Base-by-base conservation (phyloP, 2,113 vertebrate genomes). In the Sardina pilchardus region DNA sequence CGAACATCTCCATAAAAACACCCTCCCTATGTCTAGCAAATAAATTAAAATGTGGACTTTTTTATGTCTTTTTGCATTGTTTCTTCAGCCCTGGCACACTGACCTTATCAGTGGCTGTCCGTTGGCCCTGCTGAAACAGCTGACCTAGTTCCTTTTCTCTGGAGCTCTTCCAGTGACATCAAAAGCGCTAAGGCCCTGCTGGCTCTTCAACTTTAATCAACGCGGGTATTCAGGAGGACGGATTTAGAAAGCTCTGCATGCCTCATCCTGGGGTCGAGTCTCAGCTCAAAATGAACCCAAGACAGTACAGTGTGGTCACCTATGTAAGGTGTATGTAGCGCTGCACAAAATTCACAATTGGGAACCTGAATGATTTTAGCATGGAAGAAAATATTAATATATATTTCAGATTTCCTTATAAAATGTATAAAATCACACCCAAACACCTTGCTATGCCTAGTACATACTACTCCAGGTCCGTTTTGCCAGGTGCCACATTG, bases 141-240 rank as follows among this genome's bases (percentile, higher is more conserved):
- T 88, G 71, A 92, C 89, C 87, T 85, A 90, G 47, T 91, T 91
- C 47, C 17, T 71, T 53, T 75, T 88, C 78, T 84, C 24, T 78
- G 26, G 63, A 87, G 36, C 50, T 81, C 26, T 83, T 89, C 86
- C n/a, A 91, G 67, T 81, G 50, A 84, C 8, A 87, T 48, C 53
- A 83, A 89, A 42, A 86, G 85, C 80, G 83, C 84, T 71, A 85
- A 0, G 0, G 86, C 82, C 83, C 56, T 47, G 85, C 83, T 81
- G 48, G 34, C 82, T 85, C 59, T 50, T 30, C 81, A 47, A 87
- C 78, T 88, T 89, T 85, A 86, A 90, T 86, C 50, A 88, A 89
- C 48, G 82, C 34, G 30, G 81, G 45, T 24, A 85, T 86, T 86
- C 88, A 84, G n/a, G 81, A 53, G 85, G 42, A 59, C 53, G 63